Base-by-base conservation (phyloP, 2,797 vertebrate genomes). In the Pantherophis alleghaniensis region DNA sequence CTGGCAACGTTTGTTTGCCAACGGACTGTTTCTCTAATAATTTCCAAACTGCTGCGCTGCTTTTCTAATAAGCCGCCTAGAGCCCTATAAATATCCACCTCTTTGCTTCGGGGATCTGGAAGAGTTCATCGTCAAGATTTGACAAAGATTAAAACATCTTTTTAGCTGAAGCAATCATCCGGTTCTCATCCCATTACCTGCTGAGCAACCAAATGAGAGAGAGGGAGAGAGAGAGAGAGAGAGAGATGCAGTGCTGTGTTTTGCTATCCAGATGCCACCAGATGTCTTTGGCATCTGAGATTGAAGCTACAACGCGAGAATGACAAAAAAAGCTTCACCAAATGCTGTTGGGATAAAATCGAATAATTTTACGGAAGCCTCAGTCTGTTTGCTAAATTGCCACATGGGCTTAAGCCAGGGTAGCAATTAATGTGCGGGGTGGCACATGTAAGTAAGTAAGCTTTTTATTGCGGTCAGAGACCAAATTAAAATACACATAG, bases 11-110 rank as follows among this genome's bases (percentile, higher is more conserved):
- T 28, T 26, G 5, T 87, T 87, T 55, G 22, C 51, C 47, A 53
- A 28, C 14, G 0, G 11, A n/a, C 7, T 87, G 9, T 7, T 2
- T 1, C 12, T 42, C 24, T 6, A 51, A 53, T 55, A 53, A 55
- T 28, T 51, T 83, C 16, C 88, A 93, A 88, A n/a, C 53, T 56
- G 0, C 22, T 93, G 90, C 14, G 83, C 87, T 91, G 94, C 42
- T 94, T 91, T 86, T 91, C 79, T 74, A 90, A 93, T 91, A 92
- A 91, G 13, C 0, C 0, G 89, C 42, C 26, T 4, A 88, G 10
- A 69, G 89, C 90, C 91, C 93, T 91, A 90, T 93, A 91, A 95
- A 95, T 93, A 96, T 93, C 95, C 88, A 89, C 56, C 16, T 0
- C 60, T 95, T 0, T 0, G 91, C 32, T 1, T 86, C 92, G 90